Conservation (phyloP, 1,140 invertebrate genomes). For the Scaptomyza hsui region DNA sequence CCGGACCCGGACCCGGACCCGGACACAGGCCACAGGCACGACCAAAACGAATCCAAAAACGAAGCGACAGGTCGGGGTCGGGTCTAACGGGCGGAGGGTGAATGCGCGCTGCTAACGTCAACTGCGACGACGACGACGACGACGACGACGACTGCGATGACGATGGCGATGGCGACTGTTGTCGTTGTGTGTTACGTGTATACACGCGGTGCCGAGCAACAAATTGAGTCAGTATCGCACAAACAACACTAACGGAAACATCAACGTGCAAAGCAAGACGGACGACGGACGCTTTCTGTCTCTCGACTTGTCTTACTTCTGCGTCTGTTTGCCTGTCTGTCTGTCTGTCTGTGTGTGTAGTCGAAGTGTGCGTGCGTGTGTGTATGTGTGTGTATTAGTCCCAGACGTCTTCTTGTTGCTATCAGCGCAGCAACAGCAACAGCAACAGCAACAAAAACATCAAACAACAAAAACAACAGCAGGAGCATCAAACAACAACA, state of each 20-base stretch:
- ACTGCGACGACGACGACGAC: not conserved
- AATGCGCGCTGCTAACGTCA: conserved; percentile 23
- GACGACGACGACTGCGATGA: not conserved
- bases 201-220: conserved; percentile 77
- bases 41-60: conserved; percentile 21
- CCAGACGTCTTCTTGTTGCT: conserved; percentile 30
- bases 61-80: conserved; percentile 16
- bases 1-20: conserved; percentile 19
- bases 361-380: conserved; percentile 2
- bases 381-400: conserved; percentile 17
- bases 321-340: conserved; percentile 34
- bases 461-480: conserved; percentile 10
- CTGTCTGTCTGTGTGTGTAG: conserved; percentile 14
- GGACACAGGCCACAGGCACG: conserved; percentile 6
- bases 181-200: conserved; percentile 35
- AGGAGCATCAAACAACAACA: conserved; percentile 22
- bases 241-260: conserved; percentile 84
- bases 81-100: conserved; percentile 4
- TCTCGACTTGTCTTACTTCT: conserved; percentile 25
- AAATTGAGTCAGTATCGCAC: conserved; percentile 83
- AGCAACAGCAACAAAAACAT: conserved; percentile 1
- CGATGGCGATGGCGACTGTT: not conserved
- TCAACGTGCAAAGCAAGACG: conserved; percentile 72
- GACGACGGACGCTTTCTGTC: conserved; percentile 71
- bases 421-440: conserved; percentile 22